Evolutionary conservation across 2,113 vertebrate species (phyloP).

Genomic region (Pitta sordida): DNA sequence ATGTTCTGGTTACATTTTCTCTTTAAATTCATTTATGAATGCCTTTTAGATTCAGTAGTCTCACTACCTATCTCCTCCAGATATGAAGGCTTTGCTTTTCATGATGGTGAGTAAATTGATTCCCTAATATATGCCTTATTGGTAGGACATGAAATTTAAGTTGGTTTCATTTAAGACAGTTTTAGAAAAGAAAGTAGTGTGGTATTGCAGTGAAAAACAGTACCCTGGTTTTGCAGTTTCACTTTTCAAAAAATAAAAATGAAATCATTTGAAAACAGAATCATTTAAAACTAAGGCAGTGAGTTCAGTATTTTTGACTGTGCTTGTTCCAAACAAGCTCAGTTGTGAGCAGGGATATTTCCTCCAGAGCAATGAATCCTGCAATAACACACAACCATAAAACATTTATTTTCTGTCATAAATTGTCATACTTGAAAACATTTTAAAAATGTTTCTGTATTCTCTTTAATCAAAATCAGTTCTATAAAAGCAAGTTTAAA

Average conservation of each 20-base stretch:
- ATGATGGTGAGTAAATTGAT: not conserved
- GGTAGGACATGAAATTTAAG: not conserved
- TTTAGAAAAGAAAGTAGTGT: not conserved
- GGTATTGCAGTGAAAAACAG: not conserved
- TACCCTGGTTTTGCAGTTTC: not conserved
- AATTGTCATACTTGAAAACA: constrained; percentile 31
- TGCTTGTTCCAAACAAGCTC: not conserved
- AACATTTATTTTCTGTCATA: not conserved
- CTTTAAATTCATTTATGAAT: not conserved
- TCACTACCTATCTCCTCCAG: not conserved
- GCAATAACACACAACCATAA: not conserved
- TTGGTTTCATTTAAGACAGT: not conserved
- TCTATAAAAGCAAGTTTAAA: constrained; percentile 54
- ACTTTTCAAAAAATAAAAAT: not conserved
- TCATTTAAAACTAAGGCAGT: not conserved
- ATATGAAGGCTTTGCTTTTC: not conserved
- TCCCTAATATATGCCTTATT: not conserved
- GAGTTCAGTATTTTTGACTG: not conserved
- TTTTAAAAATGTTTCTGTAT: not conserved
- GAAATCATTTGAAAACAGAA: not conserved
- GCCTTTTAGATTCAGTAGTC: not conserved
- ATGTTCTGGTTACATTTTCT: not conserved
- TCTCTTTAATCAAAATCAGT: constrained; percentile 44
- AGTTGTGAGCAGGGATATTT: not conserved
- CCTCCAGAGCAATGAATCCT: not conserved